Percentiles rank a stretch among this genome's conserved stretches.
phyloP scores from a whole-genome alignment of 92 coral and sea anemone genomes.

The Pocillopora meandrina region DNA sequence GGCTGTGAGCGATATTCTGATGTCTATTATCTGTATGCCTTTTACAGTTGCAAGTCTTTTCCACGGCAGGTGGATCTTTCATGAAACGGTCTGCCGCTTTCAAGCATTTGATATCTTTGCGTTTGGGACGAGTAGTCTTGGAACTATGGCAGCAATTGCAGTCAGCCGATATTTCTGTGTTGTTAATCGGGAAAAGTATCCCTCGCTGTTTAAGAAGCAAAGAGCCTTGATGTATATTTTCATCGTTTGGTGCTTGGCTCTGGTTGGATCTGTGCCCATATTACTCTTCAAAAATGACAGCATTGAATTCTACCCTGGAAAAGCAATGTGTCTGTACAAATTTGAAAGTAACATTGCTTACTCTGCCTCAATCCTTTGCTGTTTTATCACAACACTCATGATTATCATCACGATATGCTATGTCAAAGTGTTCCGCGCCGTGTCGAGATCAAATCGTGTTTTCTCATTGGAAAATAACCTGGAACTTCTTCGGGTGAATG shows the following conservation, averaged over 20 bases:
- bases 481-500: conserved; percentile 48
- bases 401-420: conserved; percentile 38
- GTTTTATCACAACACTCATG: conserved; percentile 25
- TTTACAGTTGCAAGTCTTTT: conserved; percentile 28
- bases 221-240: no score
- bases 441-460: conserved; percentile 30
- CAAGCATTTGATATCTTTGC: neutral
- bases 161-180: neutral
- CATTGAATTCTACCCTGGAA: conserved; percentile 40
- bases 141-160: conserved; percentile 3
- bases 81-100: conserved; percentile 47
- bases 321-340: conserved; percentile 46
- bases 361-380: conserved; percentile 1
- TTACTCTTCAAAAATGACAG: conserved; percentile 15
- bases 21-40: conserved; percentile 54
- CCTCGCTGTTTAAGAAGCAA: no score
- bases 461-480: conserved; percentile 20
- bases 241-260: neutral
- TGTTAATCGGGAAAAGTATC: no score
- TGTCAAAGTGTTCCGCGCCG: conserved; percentile 43
- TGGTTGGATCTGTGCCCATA: conserved; percentile 19
- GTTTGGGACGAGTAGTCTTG: neutral
- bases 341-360: conserved; percentile 27
- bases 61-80: conserved; percentile 49
- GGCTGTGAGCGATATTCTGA: conserved; percentile 63